These are phyloP conservation scores for Drosophila heteroneura DNA, from an alignment of 2,888 invertebrate genomes.

Conservation along the genomic window DNA sequence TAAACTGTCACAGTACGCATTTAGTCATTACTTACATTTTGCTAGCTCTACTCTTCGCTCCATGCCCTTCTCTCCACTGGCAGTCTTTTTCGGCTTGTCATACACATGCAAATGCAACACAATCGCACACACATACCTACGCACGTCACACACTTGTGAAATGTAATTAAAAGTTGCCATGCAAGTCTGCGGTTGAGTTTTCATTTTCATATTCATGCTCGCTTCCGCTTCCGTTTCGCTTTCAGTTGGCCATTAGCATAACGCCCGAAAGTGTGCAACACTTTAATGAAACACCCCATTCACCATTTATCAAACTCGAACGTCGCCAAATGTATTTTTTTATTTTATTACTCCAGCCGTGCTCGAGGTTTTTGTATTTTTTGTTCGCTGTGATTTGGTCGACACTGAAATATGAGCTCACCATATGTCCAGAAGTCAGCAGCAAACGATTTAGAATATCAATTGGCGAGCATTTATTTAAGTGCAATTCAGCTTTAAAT, in stretches of 20 bases:
- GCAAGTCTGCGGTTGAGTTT: constrained; percentile 74
- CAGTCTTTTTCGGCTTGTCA: constrained; percentile 53
- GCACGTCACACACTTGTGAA: constrained; percentile 44
- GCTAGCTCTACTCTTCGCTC: constrained; percentile 30
- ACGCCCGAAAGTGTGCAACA: constrained; percentile 70
- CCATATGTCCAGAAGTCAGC: constrained; percentile 45
- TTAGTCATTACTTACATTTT: constrained; percentile 82
- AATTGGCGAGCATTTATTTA: constrained; percentile 6
- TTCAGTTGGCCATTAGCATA: constrained; percentile 65
- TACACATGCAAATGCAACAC: constrained; percentile 63
- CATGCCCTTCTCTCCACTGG: constrained; percentile 16
- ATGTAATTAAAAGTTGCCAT: constrained; percentile 78
- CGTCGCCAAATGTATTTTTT: constrained; percentile 71
- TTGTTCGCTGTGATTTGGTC: constrained; percentile 50
- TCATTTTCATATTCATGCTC: constrained; percentile 47
- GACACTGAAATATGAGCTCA: constrained; percentile 66
- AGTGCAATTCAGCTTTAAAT: neutral
- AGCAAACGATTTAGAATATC: neutral
- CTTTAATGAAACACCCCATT: constrained; percentile 59
- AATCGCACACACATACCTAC: constrained; percentile 23
- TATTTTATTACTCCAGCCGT: constrained; percentile 63
- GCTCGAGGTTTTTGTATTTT: constrained; percentile 21
- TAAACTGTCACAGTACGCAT: constrained; percentile 82
- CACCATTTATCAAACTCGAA: constrained; percentile 71
- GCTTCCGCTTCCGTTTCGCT: constrained; percentile 35